Conservation (phyloP, 2,113 vertebrate species). For the Donacobius atricapilla region DNA sequence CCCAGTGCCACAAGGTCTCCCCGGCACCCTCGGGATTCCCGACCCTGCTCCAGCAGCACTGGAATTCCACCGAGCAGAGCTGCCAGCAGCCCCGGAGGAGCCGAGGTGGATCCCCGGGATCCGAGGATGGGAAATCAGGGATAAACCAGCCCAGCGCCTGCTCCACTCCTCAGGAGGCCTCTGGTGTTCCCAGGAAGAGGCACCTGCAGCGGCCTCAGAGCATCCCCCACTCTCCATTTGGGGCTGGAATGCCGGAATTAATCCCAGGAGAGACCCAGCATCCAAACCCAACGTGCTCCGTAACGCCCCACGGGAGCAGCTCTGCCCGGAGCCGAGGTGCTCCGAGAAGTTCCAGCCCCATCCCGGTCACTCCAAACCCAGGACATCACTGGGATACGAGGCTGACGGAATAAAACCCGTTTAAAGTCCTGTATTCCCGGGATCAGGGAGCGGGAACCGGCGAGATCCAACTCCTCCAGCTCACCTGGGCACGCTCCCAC, state of each 20-base stretch:
- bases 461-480: not conserved
- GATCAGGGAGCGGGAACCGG: not conserved
- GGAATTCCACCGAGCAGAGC: not conserved
- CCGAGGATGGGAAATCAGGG: not conserved
- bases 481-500: not conserved
- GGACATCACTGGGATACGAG: fast-evolving
- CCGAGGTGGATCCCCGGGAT: not conserved
- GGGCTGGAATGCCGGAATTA: not conserved
- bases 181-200: not conserved
- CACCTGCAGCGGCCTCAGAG: not conserved
- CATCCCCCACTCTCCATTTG: fast-evolving
- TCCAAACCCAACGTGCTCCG: fast-evolving
- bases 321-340: not conserved
- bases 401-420: fast-evolving
- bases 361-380: fast-evolving
- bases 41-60: not conserved
- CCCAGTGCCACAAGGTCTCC: not conserved
- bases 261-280: not conserved
- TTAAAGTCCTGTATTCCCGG: fast-evolving
- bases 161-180: not conserved
- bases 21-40: not conserved
- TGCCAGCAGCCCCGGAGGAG: not conserved
- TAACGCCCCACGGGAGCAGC: fast-evolving
- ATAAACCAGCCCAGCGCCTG: not conserved
- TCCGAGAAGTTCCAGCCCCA: not conserved